A percentile compares a stretch with the other conserved stretches of the same genome.
Conservation (phyloP, 2,888 invertebrate species). For the Patella ulyssiponensis region DNA sequence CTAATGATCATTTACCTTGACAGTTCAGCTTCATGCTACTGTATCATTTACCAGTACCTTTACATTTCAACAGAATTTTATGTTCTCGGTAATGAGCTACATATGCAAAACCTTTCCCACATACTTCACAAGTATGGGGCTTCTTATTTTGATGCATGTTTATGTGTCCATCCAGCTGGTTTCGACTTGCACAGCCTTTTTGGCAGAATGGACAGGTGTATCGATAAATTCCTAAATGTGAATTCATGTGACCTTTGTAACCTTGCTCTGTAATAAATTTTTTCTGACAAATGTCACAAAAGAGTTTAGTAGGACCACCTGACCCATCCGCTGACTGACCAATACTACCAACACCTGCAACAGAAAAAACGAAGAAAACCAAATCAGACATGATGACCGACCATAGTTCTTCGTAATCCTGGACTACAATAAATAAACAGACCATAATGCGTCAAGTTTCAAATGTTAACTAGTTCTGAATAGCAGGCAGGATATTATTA, state of each 20-base stretch:
- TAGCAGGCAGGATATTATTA: too few species aligned
- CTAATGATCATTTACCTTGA: too few species aligned
- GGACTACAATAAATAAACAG: too few species aligned
- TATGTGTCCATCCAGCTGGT: neutral
- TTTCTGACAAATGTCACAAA: slow-evolving; percentile 3
- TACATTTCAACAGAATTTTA: too few species aligned
- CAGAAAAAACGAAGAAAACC: neutral
- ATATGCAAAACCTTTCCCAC: neutral
- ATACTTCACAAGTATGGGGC: neutral
- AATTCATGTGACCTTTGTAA: neutral
- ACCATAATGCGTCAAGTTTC: too few species aligned
- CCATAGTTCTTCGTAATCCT: too few species aligned
- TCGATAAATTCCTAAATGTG: neutral
- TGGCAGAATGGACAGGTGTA: neutral
- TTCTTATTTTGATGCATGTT: neutral
- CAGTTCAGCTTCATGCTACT: too few species aligned
- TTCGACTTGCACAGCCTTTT: neutral
- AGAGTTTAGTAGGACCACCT: neutral
- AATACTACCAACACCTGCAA: neutral
- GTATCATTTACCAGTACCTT: too few species aligned
- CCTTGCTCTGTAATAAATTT: neutral
- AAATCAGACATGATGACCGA: too few species aligned
- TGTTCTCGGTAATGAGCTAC: too few species aligned
- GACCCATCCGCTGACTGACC: neutral
- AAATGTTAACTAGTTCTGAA: too few species aligned